These are phyloP conservation scores for Percina caprodes DNA, from an alignment of 2,113 vertebrate species.

Conservation along the genomic window DNA sequence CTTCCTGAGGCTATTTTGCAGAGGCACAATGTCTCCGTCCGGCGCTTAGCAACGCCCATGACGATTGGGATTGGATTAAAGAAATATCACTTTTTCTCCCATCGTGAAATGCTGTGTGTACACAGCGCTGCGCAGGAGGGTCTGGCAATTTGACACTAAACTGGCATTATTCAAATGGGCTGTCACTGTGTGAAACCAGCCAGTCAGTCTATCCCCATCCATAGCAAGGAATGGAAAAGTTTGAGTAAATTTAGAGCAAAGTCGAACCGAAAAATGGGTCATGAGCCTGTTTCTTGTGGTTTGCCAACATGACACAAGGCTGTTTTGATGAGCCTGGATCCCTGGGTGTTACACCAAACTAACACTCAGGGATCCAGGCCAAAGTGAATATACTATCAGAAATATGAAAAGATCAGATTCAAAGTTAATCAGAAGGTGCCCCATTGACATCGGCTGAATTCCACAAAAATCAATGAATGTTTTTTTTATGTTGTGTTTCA, in stretches of 20 bases:
- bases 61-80: too few species aligned
- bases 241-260: slow-evolving; percentile 38
- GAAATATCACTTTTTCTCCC: too few species aligned
- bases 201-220: slow-evolving; percentile 7
- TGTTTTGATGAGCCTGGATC: slow-evolving; percentile 47
- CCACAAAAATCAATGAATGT: background rate
- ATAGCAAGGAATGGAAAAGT: background rate
- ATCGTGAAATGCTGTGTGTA: too few species aligned
- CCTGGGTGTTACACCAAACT: slow-evolving; percentile 35
- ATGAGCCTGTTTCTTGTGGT: slow-evolving; percentile 33
- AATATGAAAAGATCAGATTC: slow-evolving; percentile 16
- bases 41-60: too few species aligned
- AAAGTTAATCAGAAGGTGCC: slow-evolving; percentile 35
- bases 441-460: background rate
- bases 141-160: too few species aligned
- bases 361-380: background rate
- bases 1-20: too few species aligned
- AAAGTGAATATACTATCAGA: slow-evolving; percentile 54
- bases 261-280: slow-evolving; percentile 47
- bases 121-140: too few species aligned
- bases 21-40: too few species aligned
- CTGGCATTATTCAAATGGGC: slow-evolving; percentile 5
- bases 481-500: background rate
- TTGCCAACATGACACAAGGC: slow-evolving; percentile 48
- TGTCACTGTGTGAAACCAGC: background rate